Conservation (phyloP, 1,140 invertebrate species). For the Calephelis virginiensis region DNA sequence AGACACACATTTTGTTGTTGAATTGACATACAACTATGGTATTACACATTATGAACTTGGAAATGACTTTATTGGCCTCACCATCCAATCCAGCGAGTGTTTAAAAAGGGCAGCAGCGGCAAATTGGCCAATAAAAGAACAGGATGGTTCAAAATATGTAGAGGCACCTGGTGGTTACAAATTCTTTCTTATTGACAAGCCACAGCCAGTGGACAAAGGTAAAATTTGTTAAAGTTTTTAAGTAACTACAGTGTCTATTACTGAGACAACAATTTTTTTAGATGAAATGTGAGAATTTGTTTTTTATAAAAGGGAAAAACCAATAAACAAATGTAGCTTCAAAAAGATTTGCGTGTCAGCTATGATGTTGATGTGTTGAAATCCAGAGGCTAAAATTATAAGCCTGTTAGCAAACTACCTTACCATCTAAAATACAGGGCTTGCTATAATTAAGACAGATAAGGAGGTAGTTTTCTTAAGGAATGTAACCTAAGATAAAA, state of each 20-base stretch:
- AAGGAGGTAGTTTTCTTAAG: too few species aligned
- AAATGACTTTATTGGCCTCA: slow-evolving; percentile 95
- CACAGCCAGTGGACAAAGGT: slow-evolving; percentile 83
- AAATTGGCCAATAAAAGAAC: slow-evolving; percentile 83
- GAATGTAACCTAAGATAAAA: too few species aligned
- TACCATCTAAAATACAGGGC: too few species aligned
- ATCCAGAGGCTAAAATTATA: too few species aligned
- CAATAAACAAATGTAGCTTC: too few species aligned
- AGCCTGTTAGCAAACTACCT: too few species aligned
- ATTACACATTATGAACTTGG: slow-evolving; percentile 89
- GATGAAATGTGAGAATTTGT: too few species aligned
- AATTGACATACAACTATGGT: slow-evolving; percentile 98
- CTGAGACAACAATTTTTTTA: background rate
- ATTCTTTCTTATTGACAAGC: slow-evolving; percentile 88
- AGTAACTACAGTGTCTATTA: background rate
- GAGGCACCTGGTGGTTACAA: slow-evolving; percentile 95
- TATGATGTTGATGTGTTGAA: too few species aligned
- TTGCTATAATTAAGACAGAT: too few species aligned
- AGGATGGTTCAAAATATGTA: slow-evolving; percentile 81
- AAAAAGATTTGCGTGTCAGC: too few species aligned
- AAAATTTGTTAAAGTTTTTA: slow-evolving; percentile 29
- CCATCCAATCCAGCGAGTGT: slow-evolving; percentile 88
- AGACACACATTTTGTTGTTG: slow-evolving; percentile 96
- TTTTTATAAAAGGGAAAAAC: too few species aligned
- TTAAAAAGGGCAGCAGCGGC: slow-evolving; percentile 84